phyloP scores from a whole-genome alignment of 2,797 vertebrate genomes.

The Cheirogaleus major region DNA sequence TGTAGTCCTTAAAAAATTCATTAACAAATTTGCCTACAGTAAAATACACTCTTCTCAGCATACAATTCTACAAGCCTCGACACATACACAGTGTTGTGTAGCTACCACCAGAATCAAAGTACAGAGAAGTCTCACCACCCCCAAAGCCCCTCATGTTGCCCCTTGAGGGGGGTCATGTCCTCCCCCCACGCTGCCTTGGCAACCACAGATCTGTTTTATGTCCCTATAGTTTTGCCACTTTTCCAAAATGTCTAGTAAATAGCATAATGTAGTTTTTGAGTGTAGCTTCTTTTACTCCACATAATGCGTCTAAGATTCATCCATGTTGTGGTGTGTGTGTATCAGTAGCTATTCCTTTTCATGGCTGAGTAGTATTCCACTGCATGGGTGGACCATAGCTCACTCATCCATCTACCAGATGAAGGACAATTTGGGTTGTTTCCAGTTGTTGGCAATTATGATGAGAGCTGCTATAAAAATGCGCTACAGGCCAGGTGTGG shows the following conservation, averaged over 20 bases:
- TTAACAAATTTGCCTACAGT: background rate
- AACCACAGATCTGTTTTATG: background rate
- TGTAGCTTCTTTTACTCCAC: background rate
- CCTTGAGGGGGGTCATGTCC: background rate
- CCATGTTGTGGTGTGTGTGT: fast-evolving
- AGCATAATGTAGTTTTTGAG: background rate
- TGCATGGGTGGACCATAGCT: fast-evolving
- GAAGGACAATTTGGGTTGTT: background rate
- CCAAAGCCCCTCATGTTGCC: background rate
- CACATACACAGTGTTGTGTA: fast-evolving
- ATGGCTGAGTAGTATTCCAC: fast-evolving
- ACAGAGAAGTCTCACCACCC: background rate
- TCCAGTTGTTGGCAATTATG: background rate
- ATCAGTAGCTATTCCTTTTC: background rate
- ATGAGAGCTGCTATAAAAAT: background rate
- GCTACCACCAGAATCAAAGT: background rate
- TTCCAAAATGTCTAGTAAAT: background rate
- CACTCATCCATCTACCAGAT: background rate
- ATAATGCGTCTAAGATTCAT: fast-evolving
- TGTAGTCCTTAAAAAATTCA: background rate
- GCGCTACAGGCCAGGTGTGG: no score
- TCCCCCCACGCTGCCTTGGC: background rate
- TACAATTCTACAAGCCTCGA: background rate
- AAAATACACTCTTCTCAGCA: background rate
- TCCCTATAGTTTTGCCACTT: background rate